Base-by-base conservation (phyloP, 23 tunicate genomes). In the Styela plicata region DNA sequence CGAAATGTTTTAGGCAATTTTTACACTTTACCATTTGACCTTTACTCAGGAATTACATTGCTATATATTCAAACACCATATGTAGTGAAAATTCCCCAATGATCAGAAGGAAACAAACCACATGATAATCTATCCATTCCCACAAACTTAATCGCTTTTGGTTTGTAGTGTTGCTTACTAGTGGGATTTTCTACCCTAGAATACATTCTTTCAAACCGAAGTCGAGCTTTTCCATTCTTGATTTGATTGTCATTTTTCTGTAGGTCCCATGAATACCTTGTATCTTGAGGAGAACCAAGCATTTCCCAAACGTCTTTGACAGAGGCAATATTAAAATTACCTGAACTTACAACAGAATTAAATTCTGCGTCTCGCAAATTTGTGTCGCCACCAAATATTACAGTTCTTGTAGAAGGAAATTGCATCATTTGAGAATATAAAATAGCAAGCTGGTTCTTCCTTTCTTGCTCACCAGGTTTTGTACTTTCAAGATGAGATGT, bases 71-170 rank as follows among this genome's bases (percentile, higher is more conserved):
- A 73, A 16, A 73, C 2, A 31, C 37, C 25, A 34, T 24, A 73
- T 34, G 37, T 34, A 17, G 67, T 85, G 73, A 86, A 63, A 5
- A 81, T 1, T 17, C 90, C 90, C 90, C 90, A 86, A 70, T 86
- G 90, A 73, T 86, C 90, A 19, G 90, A 86, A 7, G 90, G 90
- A 73, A 86, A 86, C 85, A 80, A 30, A n/a, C 85, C 90, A 69
- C 90, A 86, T n/a, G 85, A 62, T 2, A 86, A 73, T 71, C 90
- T 3, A 10, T 81, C 36, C 23, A 80, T 86, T 24, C 90, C 90
- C 33, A 86, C 67, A 33, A 81, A 73, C 34, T 70, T 62, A 73
- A 86, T 79, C 18, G 52, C 37, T 29, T 18, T 36, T 16, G 90
- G 90, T 65, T 63, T 69, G 33, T 69, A 81, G 61, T 79, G 79